These are phyloP conservation scores for Macrophya alboannulata DNA, from an alignment of 2,888 invertebrate species.

Conservation along the genomic window DNA sequence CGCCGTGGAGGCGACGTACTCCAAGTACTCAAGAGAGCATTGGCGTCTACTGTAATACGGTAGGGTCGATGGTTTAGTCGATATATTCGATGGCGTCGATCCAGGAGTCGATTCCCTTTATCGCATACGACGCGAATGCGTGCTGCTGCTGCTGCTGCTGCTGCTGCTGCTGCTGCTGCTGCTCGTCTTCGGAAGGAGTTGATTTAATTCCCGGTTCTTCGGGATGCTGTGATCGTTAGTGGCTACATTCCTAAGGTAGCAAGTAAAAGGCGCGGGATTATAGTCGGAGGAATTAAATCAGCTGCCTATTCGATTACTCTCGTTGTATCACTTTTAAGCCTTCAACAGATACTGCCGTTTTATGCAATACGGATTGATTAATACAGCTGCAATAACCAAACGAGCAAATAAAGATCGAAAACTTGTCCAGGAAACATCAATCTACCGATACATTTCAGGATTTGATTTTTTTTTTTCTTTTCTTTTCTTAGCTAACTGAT, in stretches of 20 bases:
- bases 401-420: not conserved
- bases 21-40: conserved; percentile 30
- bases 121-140: conserved; percentile 19
- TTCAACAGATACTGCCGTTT: not conserved
- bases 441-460: not conserved
- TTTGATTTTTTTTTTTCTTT: not conserved
- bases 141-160: not conserved
- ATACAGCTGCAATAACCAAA: not conserved
- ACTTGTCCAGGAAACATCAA: not conserved
- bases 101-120: conserved; percentile 47
- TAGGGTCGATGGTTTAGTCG: conserved; percentile 21
- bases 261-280: not conserved
- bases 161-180: not conserved
- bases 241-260: conserved; percentile 34
- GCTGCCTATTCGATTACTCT: conserved; percentile 37
- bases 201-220: conserved; percentile 50
- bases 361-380: not conserved
- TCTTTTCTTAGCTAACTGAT: not conserved
- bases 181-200: conserved; percentile 25
- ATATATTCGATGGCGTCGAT: conserved; percentile 32
- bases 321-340: conserved; percentile 10
- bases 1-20: conserved; percentile 53
- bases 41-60: not conserved
- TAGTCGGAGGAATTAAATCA: conserved; percentile 37
- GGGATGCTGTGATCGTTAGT: conserved; percentile 37